Base-by-base conservation (phyloP, 1,140 invertebrate species). In the Hylaeus volcanicus region DNA sequence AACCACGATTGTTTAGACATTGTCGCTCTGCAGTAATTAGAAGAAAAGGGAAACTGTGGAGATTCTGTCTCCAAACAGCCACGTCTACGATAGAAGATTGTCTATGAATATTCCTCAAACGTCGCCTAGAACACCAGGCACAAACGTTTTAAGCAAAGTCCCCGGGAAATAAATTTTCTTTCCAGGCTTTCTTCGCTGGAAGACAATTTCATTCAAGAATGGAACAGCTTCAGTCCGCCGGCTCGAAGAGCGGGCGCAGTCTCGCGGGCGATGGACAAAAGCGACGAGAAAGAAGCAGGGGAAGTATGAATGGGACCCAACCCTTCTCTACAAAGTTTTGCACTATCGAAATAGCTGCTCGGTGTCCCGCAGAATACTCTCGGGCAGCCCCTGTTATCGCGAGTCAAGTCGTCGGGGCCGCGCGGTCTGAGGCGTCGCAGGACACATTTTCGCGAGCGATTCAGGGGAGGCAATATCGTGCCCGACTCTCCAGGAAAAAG, bases 341-440 rank as follows among this genome's bases (percentile, higher is more conserved):
- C 74, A 86, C 84, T 86, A 74, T 80, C 68, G 81, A 86, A 87
- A 86, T 86, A 83, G 79, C 77, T 70, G 78, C 63, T 71, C 71
- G 78, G 68, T 64, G 76, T 86, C 74, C 84, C 85, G 69, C 66
- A 83, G 84, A 81, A 81, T 86, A 74, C 75, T 65, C 26, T 26
- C 26, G 26, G 43, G 61, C 5, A 12, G 45, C 75, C 72, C 60
- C 56, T 68, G 80, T 83, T 86, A 83, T 83, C 81, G 77, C 58
- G 43, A 55, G 66, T 51, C 63, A 71, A 75, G 74, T 79, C 60
- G 71, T 26, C 64, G 51, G 8, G 14, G 53, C 65, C 11, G 4
- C 56, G 73, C 58, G 79, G 60, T 73, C 39, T 70, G 73, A 81
- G 80, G 76, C 81, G 61, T 69, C 78, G 58, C 58, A 73, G 77